These are phyloP conservation scores for Mesitornis unicolor DNA, from an alignment of 2,113 vertebrate genomes.

Conservation along the genomic window DNA sequence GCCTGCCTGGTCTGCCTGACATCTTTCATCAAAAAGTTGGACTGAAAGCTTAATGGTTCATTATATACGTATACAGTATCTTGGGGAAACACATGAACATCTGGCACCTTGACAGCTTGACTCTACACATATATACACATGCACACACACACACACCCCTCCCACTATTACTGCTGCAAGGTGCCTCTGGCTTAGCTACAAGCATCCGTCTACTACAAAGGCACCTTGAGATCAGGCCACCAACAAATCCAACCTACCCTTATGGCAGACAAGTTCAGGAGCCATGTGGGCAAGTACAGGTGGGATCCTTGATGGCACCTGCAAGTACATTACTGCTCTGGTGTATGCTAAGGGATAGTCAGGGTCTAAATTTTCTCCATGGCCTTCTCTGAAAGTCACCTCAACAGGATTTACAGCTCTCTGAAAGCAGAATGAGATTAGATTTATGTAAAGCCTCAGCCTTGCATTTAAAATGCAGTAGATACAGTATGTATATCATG, in stretches of 20 bases:
- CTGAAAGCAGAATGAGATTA: neutral
- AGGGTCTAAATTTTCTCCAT: neutral
- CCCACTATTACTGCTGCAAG: neutral
- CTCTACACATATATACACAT: accelerated
- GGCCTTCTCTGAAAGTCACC: neutral
- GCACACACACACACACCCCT: accelerated
- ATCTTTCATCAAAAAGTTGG: neutral
- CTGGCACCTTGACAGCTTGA: neutral
- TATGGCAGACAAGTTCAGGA: neutral
- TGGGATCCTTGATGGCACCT: neutral
- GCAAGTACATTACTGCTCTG: neutral
- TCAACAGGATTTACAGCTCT: neutral
- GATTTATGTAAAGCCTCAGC: neutral
- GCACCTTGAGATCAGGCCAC: neutral
- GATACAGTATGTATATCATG: neutral
- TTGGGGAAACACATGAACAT: neutral
- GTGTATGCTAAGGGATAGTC: neutral
- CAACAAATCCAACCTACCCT: neutral
- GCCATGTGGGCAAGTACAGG: neutral
- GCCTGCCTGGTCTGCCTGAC: neutral
- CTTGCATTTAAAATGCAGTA: neutral
- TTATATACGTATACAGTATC: neutral
- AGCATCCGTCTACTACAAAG: neutral
- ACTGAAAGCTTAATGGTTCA: neutral
- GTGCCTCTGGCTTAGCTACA: neutral